phyloP scores from a whole-genome alignment of 2,888 invertebrate genomes.

The Clistopyga incitator region DNA sequence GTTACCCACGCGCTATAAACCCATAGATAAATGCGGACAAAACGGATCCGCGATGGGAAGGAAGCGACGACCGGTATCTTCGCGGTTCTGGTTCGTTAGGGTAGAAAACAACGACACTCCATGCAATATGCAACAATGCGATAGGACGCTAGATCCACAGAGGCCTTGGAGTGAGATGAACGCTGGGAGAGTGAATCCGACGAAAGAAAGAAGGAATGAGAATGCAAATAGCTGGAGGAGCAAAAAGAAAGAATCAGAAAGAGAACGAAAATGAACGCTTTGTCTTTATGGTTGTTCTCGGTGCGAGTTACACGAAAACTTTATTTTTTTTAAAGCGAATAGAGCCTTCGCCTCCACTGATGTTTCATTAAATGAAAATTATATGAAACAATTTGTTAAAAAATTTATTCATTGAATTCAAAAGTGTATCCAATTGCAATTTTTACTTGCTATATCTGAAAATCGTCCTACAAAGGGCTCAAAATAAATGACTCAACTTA shows the following conservation, averaged over 20 bases:
- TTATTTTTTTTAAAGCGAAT: background rate
- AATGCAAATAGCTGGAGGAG: conserved; percentile 9
- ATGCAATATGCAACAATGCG: conserved; percentile 83
- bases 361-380: background rate
- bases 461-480: too few relatives aligned
- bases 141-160: conserved; percentile 59
- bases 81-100: conserved; percentile 80
- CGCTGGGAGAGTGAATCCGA: conserved; percentile 24
- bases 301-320: background rate
- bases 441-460: too few relatives aligned
- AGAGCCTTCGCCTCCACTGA: background rate
- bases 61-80: conserved; percentile 75
- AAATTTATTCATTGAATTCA: too few relatives aligned
- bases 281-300: conserved; percentile 53
- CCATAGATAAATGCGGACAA: conserved; percentile 49
- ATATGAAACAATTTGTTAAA: background rate
- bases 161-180: conserved; percentile 39
- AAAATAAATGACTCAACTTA: too few relatives aligned
- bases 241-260: conserved; percentile 43
- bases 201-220: conserved; percentile 16
- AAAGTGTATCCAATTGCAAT: too few relatives aligned
- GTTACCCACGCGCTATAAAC: conserved; percentile 12
- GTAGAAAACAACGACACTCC: conserved; percentile 80
- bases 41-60: conserved; percentile 69
- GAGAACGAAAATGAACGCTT: conserved; percentile 42